phyloP scores from a whole-genome alignment of 2,113 vertebrate species.

The Sphyrna mokarran region DNA sequence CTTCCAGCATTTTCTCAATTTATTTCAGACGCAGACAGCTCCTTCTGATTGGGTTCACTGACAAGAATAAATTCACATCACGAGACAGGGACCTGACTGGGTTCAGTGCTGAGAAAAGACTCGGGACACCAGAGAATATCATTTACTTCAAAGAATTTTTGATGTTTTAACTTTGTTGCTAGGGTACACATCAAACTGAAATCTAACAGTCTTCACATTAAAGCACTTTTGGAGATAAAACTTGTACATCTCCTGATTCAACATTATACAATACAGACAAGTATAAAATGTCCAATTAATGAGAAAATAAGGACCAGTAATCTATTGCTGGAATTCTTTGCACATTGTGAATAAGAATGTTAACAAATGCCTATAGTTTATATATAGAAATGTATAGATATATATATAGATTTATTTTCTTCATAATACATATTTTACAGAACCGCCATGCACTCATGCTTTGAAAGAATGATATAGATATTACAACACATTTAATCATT shows the following conservation, averaged over 20 bases:
- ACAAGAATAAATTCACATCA: neutral
- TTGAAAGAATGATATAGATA: neutral
- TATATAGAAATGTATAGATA: constrained; percentile 3
- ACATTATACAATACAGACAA: neutral
- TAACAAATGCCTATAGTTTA: neutral
- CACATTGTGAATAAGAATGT: neutral
- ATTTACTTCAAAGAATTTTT: neutral
- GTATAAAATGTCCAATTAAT: constrained; percentile 24
- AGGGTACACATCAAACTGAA: neutral
- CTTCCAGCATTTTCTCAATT: neutral
- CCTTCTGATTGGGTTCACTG: neutral
- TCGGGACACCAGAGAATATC: neutral
- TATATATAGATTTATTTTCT: neutral
- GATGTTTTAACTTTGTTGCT: neutral
- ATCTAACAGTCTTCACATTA: neutral
- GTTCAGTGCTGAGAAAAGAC: neutral
- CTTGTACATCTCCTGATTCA: neutral
- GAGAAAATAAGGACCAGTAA: constrained; percentile 7
- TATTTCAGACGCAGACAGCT: neutral
- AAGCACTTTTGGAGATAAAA: neutral
- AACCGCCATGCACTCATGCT: constrained; percentile 47
- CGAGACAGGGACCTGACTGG: neutral
- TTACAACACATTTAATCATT: neutral
- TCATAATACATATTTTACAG: constrained; percentile 42
- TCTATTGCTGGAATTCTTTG: constrained; percentile 29